Base-by-base conservation (phyloP, 2,113 vertebrate species). In the Chlamydotis undulata region DNA sequence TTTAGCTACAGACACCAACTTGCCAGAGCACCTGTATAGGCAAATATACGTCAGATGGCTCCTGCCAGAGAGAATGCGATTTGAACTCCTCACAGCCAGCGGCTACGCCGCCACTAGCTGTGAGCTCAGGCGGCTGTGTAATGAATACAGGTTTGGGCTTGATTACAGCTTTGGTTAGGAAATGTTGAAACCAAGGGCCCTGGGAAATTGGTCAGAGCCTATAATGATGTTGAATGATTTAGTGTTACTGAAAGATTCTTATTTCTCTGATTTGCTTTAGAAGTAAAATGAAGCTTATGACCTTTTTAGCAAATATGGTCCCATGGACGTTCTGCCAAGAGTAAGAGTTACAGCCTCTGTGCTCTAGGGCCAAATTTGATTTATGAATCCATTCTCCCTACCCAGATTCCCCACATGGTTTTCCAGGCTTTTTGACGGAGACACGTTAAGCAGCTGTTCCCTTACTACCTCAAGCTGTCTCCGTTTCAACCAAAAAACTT, bases 151-250 rank as follows among this genome's bases (percentile, higher is more conserved):
- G 92, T 89, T 91, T 69, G 83, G 77, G 67, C 94, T 91, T 94
- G 94, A 83, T 65, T 50, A 79, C 23, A 81, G 53, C 53, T 80
- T 88, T 64, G 19, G 50, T 96, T 92, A 84, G 39, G 69, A 95
- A 95, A 93, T 71, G 57, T 79, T 64, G 78, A 92, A 93, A 60
- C 7, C 24, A 61, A 82, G 41, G 29, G 39, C 45, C 50, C 67
- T 91, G 67, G 53, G 63, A 96, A 77, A 65, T 76, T 77, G 63
- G 93, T 87, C 63, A 79, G 71, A 83, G 83, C 61, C 59, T 69
- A 28, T 45, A 85, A 93, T 37, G 50, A 60, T 14, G 23, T 45
- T 85, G 83, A 87, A 87, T 41, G 45, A 84, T 33, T 83, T 61
- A 9, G 6, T 57, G 39, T 23, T 69, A 80, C 89, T 55, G 67